A percentile compares a stretch with the other conserved stretches of the same genome.
Conservation (phyloP, 2,113 vertebrate species). For the Phodopus roborovskii region DNA sequence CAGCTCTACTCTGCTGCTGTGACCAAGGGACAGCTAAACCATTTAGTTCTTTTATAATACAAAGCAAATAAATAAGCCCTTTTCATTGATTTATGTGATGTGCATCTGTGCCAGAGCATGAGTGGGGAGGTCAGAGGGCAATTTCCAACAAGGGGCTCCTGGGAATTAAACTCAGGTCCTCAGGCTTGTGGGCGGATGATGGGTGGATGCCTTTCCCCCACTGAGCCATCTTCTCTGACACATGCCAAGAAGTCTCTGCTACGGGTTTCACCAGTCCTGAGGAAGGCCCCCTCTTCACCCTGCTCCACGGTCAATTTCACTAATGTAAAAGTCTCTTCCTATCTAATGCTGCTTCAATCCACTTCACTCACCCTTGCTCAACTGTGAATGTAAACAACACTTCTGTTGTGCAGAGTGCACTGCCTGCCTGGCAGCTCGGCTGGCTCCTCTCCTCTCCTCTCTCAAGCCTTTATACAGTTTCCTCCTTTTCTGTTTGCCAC, state of each 20-base stretch:
- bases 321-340: slow-evolving; percentile 41
- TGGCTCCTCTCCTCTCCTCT: neutral
- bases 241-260: neutral
- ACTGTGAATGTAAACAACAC: slow-evolving; percentile 2
- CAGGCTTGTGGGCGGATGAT: neutral
- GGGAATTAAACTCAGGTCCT: neutral
- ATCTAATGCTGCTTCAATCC: slow-evolving; percentile 31
- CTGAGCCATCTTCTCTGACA: neutral
- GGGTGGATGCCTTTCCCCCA: neutral
- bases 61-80: neutral
- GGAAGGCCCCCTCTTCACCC: neutral
- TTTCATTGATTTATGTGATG: neutral
- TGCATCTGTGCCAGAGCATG: neutral
- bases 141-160: too few relatives aligned
- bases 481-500: neutral
- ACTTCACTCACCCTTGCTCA: slow-evolving; percentile 48
- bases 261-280: neutral
- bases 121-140: neutral
- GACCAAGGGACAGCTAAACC: neutral
- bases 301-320: slow-evolving; percentile 20
- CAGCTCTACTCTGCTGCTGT: neutral
- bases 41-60: neutral
- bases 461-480: neutral
- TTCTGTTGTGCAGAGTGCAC: neutral
- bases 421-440: too few relatives aligned